Evolutionary conservation across 2,113 vertebrate species (phyloP).

Genomic region (Eudyptes chrysolophus): DNA sequence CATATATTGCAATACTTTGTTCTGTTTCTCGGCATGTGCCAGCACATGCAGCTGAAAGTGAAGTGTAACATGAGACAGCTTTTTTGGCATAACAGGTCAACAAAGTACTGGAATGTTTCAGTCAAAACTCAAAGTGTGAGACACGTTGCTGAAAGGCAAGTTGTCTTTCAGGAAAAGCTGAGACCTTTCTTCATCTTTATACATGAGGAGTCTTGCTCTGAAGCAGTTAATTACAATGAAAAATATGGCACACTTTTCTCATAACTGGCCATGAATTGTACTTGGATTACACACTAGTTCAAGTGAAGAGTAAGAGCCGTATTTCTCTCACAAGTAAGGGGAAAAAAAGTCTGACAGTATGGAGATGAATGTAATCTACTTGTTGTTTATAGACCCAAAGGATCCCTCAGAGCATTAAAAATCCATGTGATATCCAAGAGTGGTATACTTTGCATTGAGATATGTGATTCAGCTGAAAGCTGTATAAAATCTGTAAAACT

Average conservation of each 20-base stretch:
- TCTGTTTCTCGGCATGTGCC: not conserved
- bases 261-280: not conserved
- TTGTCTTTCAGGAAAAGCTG: constrained; percentile 43
- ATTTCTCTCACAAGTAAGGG: not conserved
- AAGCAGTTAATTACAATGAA: constrained; percentile 49
- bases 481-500: constrained; percentile 21
- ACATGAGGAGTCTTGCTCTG: constrained; percentile 28
- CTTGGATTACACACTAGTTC: not conserved
- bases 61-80: not conserved
- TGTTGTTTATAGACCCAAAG: constrained; percentile 42
- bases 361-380: constrained; percentile 28
- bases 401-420: constrained; percentile 39
- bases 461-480: constrained; percentile 12
- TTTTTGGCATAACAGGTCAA: constrained; percentile 58
- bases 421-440: constrained; percentile 33
- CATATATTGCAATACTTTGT: not conserved
- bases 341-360: not conserved
- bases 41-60: not conserved
- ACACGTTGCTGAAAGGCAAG: constrained; percentile 31
- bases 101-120: constrained; percentile 19
- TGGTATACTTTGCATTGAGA: constrained; percentile 4
- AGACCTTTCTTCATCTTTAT: constrained; percentile 60
- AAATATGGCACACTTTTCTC: not conserved
- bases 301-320: not conserved
- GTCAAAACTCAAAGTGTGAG: constrained; percentile 39